Evolutionary conservation across 2,888 invertebrate species (phyloP), one percentile per base, ranked within the genome.

Genomic region (Drosophila eohydei): DNA sequence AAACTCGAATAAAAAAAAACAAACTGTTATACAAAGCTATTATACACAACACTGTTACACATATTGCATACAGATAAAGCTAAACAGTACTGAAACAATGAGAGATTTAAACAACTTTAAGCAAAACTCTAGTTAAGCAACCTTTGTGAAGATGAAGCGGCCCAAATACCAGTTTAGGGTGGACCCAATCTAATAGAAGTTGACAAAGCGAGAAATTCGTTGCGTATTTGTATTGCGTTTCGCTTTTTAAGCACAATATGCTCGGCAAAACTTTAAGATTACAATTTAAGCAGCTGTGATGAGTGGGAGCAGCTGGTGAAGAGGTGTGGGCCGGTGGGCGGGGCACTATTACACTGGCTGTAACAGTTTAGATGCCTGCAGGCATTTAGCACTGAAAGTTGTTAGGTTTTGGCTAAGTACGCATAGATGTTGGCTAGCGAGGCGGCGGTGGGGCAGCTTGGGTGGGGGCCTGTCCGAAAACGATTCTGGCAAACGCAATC

Each of bases 401-500:
- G 69, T 55, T 61, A 36, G 62, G 65, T 80, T 80, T 79, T 75
- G 44, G 62, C 64, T 74, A 68, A 76, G 76, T 70, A 79, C 56
- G 55, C 48, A 60, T 36, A 57, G 55, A 46, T 40, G 41, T 21
- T 63, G 57, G 28, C 6, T n/a, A 41, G 44, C 4, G 1, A 3
- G 6, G 14, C 9, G n/a, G 4, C 1, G 38, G 21, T 1, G n/a
- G n/a, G n/a, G n/a, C n/a, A n/a, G 21, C 21, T 4, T 8, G 11
- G 38, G 30, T 0, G 5, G 0, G 4, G 61, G 68, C 68, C 63
- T 67, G 65, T 61, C 78, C 61, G 54, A 44, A 54, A 72, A 43
- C 67, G 60, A 73, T 82, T 77, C 73, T 57, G 80, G 64, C 80
- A 71, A 77, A 73, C 78, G 81, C 75, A 83, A 83, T 83, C 83